Evolutionary conservation across 2,888 invertebrate genomes (phyloP), one percentile per base, ranked within the genome.

Genomic region (Oscheius sp.): DNA sequence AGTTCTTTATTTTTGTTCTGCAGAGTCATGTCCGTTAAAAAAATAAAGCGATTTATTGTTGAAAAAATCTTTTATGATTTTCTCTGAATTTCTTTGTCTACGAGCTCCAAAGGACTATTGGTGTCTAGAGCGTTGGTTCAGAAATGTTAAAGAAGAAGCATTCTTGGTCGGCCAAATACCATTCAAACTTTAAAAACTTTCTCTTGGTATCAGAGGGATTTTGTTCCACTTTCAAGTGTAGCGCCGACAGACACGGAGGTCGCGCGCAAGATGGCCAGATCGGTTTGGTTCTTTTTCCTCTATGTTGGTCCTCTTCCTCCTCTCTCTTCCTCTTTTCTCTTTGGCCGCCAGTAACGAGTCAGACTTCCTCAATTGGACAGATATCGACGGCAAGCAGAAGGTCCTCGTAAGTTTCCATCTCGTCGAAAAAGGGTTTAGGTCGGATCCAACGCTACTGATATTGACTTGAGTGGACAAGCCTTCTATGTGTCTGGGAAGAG

Each of bases 401-500:
- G 17, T 61, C n/a, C 17, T 61, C 29, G 61, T 61, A 29, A 45
- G 61, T 61, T 10, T 42, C 25, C 27, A 29, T 42, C 29, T 17
- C 55, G 17, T 12, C n/a, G 33, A 12, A 25, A 29, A 2, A 8
- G 10, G 12, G 2, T 48, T 17, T 33, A 48, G 1, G 15, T 48
- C 48, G 15, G n/a, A 45, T 27, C 31, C 10, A 64, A 64, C 25
- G 15, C 48, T 15, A 64, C 34, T 23, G 64, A 34, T 2, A 46
- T 48, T 27, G 64, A 64, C 34, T n/a, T 64, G 17, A 33, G 23
- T 3, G 48, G 64, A 10, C 48, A 64, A 25, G 64, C 48, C 1
- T 48, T 64, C 20, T 64, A 64, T 34, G 64, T 64, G 3, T 64
- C 64, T 15, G 64, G 64, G 25, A 64, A 64, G 37, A 64, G 34